Percentiles rank a stretch among this genome's conserved stretches.
Conservation (phyloP, 2,888 invertebrate species). For the Cantharis flavilabris region DNA sequence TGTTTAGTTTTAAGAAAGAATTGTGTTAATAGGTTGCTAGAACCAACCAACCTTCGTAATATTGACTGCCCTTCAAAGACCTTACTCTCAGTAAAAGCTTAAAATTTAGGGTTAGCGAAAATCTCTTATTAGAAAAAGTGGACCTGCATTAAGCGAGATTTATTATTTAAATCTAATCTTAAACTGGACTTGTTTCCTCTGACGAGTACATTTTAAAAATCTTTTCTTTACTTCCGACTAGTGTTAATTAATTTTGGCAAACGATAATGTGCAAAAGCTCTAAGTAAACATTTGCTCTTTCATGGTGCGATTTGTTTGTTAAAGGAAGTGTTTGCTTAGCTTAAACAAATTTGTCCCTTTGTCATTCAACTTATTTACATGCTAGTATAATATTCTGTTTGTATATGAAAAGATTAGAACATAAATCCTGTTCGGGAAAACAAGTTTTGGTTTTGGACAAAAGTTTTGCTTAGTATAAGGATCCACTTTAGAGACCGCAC, state of each 20-base stretch:
- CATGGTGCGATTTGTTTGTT: neutral
- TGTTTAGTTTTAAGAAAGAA: neutral
- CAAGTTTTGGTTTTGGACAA: neutral
- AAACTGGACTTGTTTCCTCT: neutral
- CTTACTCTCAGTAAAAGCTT: neutral
- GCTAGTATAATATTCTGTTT: neutral
- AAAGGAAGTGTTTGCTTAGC: neutral
- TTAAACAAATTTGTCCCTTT: neutral
- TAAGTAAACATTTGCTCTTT: neutral
- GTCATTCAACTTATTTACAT: neutral
- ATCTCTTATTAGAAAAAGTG: neutral
- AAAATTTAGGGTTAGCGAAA: neutral
- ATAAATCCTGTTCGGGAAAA: neutral
- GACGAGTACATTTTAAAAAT: neutral
- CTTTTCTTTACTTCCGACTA: neutral
- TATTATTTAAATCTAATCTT: neutral
- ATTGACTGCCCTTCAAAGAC: neutral
- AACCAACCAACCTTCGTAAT: neutral
- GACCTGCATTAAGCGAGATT: neutral
- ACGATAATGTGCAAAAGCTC: neutral
- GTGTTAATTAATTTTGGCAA: neutral
- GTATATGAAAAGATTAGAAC: neutral
- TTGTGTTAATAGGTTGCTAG: neutral
- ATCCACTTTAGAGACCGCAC: neutral
- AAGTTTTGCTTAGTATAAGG: neutral